Evolutionary conservation across 35 echinoderm and acorn worm genomes (phyloP).

Genomic region (Stichopus chloronotus): DNA sequence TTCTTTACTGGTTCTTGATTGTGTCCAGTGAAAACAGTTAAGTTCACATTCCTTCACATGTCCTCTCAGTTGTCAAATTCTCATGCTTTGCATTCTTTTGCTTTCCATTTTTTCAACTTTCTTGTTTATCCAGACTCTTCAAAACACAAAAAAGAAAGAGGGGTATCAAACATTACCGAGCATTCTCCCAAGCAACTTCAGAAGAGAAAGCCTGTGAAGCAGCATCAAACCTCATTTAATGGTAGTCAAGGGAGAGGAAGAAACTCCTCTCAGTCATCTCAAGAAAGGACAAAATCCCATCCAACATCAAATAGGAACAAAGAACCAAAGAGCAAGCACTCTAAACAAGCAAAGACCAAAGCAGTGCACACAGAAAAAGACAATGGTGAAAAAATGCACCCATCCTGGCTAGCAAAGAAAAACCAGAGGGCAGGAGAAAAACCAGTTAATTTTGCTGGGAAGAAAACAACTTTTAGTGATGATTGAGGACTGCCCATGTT

Average conservation of each 20-base stretch:
- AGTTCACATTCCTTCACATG: no score
- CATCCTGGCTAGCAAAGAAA: conserved; percentile 14
- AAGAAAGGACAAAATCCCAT: not conserved
- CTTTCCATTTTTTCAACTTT: not conserved
- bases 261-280: not conserved
- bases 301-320: not conserved
- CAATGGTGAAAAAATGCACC: not conserved
- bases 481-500: not conserved
- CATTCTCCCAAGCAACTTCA: not conserved
- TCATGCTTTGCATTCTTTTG: no score
- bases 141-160: not conserved
- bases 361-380: not conserved
- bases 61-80: no score
- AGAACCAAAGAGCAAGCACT: not conserved
- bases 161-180: not conserved
- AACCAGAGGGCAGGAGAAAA: not conserved
- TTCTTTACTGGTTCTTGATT: no score
- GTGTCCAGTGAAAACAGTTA: no score
- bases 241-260: not conserved
- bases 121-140: not conserved
- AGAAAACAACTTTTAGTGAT: conserved; percentile 20
- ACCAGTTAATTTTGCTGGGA: not conserved
- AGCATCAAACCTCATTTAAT: not conserved
- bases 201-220: not conserved
- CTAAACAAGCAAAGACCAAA: not conserved